These are phyloP conservation scores for Limnephilus auricula DNA, from an alignment of 2,888 invertebrate species.

Conservation along the genomic window DNA sequence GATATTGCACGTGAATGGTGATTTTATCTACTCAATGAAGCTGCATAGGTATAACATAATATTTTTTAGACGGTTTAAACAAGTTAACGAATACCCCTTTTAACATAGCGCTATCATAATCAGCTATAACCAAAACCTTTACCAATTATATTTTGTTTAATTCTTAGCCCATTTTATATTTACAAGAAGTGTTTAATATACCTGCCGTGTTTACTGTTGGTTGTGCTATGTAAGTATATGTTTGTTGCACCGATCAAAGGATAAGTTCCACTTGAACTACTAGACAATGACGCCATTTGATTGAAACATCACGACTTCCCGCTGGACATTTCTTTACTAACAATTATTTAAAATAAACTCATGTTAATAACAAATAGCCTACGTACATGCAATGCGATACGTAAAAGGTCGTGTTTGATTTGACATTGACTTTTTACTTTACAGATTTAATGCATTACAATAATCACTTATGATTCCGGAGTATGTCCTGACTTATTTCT, in stretches of 20 bases:
- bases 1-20: neutral
- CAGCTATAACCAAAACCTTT: neutral
- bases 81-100: neutral
- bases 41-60: neutral
- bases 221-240: neutral
- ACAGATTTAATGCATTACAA: neutral
- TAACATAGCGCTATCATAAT: neutral
- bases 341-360: constrained; percentile 47
- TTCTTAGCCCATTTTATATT: neutral
- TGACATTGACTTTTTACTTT: constrained; percentile 25
- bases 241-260: neutral
- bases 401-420: constrained; percentile 18
- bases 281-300: constrained; percentile 57
- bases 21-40: neutral
- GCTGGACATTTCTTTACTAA: constrained; percentile 56
- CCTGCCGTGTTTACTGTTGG: neutral
- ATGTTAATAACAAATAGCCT: neutral
- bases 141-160: neutral
- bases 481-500: neutral
- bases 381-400: neutral
- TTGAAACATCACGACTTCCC: constrained; percentile 63
- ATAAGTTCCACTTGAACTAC: neutral
- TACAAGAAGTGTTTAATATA: neutral
- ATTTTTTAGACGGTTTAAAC: neutral
- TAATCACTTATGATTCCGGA: neutral